Base-by-base conservation (phyloP, 2,888 invertebrate genomes). In the Lingula anatina region DNA sequence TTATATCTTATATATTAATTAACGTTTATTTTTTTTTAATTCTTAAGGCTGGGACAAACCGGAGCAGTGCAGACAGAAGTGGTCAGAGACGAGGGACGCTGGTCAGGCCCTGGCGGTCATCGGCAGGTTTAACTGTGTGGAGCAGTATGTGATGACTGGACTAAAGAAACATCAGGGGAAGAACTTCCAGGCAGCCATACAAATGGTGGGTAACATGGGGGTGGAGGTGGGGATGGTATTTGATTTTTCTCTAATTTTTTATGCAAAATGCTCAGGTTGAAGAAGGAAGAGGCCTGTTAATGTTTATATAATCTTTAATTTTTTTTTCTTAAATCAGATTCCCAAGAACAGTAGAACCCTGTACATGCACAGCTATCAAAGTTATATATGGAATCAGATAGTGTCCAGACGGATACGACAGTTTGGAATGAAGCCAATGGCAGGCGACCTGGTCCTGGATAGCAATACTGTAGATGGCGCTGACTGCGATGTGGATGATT, bases 341-440 rank as follows among this genome's bases (percentile, higher is more conserved):
- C 88, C 93, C 0, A 83, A 92, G 47, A 91, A 91, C 79, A 86
- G 85, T 51, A 81, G 91, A 0, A 80, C 91, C 46, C 83, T 99
- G 68, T 99, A 99, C 78, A 83, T 94, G 3, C 97, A 99, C 79
- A 84, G 94, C 12, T 97, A 93, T 78, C 99, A 99, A 81, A 94
- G 95, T 71, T 83, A 87, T 47, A 51, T 95, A 3, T 99, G 96
- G 89, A 99, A 99, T 80, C 82, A 82, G 56, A 82, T 89, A 49
- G 88, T 86, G 0, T 89, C 92, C 0, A 83, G 81, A 58, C 82
- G 95, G 31, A 79, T 95, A 23, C 79, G 81, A 44, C 81, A 85
- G 59, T 84, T 82, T 68, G 92, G 92, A 0, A 73, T 84, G 0
- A 71, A 79, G 46, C 84, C 88, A 0, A 82, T 86, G 0, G 82